These are phyloP conservation scores for Bradypus variegatus DNA, from an alignment of 2,797 vertebrate species.

Conservation along the genomic window DNA sequence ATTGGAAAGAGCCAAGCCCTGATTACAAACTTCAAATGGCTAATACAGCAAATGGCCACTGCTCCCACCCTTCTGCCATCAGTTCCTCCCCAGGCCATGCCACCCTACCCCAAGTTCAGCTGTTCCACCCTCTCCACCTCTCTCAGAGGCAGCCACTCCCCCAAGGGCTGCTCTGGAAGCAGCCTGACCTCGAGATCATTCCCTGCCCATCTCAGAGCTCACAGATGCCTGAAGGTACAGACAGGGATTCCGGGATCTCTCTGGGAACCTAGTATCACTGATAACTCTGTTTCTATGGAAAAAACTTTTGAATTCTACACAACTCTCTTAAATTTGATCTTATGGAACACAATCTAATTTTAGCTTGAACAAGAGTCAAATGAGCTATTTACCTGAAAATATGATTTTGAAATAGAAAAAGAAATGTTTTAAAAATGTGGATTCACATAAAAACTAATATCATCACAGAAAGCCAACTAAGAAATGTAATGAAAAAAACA, in stretches of 20 bases:
- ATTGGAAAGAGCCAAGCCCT: neutral
- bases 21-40: neutral
- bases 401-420: neutral
- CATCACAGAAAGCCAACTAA: slow-evolving; percentile 32
- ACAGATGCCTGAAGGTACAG: neutral
- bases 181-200: neutral
- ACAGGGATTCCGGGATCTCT: neutral
- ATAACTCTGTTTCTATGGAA: neutral
- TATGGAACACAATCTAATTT: neutral
- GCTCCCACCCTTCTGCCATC: neutral
- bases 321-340: neutral
- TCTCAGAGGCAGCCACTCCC: neutral
- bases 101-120: neutral
- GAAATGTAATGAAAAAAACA: neutral
- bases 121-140: neutral
- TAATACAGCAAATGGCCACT: neutral
- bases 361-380: slow-evolving; percentile 1
- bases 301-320: slow-evolving; percentile 3
- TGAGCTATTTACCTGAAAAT: slow-evolving; percentile 16
- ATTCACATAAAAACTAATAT: neutral
- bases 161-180: neutral
- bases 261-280: neutral
- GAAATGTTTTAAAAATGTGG: slow-evolving; percentile 8
- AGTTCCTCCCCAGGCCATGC: neutral
- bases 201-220: neutral